Evolutionary conservation across 2,113 vertebrate species (phyloP), one percentile per base, ranked within the genome.

Genomic region (Poicephalus meyeri): DNA sequence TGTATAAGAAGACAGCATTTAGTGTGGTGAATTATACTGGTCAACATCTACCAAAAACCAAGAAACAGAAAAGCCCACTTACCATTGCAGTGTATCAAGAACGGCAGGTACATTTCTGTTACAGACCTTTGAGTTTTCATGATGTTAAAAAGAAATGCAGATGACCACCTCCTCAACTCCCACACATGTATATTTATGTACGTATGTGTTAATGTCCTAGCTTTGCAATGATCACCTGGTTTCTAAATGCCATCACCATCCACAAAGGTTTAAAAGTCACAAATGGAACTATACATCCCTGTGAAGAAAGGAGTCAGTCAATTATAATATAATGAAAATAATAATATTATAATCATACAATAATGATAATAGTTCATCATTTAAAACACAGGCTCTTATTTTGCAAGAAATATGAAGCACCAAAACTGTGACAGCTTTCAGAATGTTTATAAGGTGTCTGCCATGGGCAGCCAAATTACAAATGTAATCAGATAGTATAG

Each of bases 121-220:
- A 47, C 0, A 3, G 42, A 69, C 16, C 35, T 85, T 18, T 6
- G 16, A 76, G 61, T 42, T 65, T 50, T 39, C 39, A 15, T 29
- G 21, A 41, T 33, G 31, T 20, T 44, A 29, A 24, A 74, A 79
- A 76, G 33, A 74, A 93, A 79, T 5, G 3, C 7, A 56, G 24
- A 13, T 6, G 2, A 26, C 3, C 8, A 29, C 4, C 4, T 10
- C 18, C 10, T 35, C 3, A 4, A 10, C 10, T 13, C 31, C 16
- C 5, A 0, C 13, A 31, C 1, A 6, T 1, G 9, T 2, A 2
- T 60, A 53, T 33, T 33, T 15, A 53, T 23, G 6, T 39, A 14
- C 8, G 6, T 26, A 9, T 20, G 37, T 4, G 3, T 12, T 7
- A 8, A 42, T 14, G 20, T 14, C 60, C 73, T 50, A 37, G 16